Evolutionary conservation across 2,797 vertebrate species (phyloP).

Genomic region (Loris lydekkerianus): DNA sequence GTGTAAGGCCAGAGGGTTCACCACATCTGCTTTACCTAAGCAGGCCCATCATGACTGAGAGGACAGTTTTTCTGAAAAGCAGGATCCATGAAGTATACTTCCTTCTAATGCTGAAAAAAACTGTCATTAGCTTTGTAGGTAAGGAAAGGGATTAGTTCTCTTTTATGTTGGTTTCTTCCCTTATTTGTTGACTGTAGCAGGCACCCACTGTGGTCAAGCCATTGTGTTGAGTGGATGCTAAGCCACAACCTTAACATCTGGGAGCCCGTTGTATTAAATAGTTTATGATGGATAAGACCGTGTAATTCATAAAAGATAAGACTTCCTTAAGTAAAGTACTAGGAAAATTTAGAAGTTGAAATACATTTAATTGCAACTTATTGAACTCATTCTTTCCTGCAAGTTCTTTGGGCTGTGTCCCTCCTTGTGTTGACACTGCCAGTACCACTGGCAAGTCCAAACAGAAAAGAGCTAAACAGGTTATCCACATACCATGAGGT

Average conservation of each 20-base stretch:
- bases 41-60: constrained; percentile 4
- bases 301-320: background rate
- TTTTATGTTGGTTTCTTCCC: background rate
- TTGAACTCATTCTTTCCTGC: background rate
- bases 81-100: background rate
- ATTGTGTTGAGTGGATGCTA: background rate
- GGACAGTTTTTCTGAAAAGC: constrained; percentile 16
- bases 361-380: background rate
- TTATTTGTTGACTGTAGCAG: background rate
- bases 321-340: background rate
- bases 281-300: background rate
- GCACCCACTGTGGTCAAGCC: background rate
- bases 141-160: background rate
- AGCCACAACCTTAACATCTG: background rate
- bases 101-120: background rate
- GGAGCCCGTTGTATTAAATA: background rate
- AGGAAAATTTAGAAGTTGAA: constrained; percentile 24
- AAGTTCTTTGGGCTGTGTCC: background rate
- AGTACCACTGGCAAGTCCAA: background rate
- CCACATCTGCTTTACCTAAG: background rate
- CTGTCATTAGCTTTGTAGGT: background rate
- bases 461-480: background rate
- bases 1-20: background rate
- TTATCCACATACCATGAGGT: background rate
- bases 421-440: background rate